phyloP scores from a whole-genome alignment of 2,113 vertebrate species.

The Paramisgurnus dabryanus region DNA sequence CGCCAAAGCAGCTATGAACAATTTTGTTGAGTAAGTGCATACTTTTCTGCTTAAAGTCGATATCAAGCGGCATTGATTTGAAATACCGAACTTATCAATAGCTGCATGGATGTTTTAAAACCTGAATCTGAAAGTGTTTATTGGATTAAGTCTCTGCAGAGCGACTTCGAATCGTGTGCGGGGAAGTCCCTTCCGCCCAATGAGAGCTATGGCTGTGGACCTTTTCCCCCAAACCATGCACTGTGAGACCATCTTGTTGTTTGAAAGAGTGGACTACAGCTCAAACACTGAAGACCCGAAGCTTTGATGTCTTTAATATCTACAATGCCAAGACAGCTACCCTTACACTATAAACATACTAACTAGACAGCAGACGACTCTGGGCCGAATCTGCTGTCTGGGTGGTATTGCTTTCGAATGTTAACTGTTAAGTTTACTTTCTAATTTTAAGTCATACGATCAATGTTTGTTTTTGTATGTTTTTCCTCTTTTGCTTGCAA shows the following conservation, averaged over 20 bases:
- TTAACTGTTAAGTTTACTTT: no score
- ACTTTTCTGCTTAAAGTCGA: background rate
- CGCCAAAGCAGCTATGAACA: constrained; percentile 91
- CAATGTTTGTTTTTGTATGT: background rate
- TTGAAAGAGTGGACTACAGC: constrained; percentile 82
- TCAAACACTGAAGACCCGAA: constrained; percentile 32
- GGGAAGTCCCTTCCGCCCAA: constrained; percentile 83
- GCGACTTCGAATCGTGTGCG: constrained; percentile 92
- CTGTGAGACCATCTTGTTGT: constrained; percentile 87
- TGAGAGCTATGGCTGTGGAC: constrained; percentile 87
- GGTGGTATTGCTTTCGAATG: no score
- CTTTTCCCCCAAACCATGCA: constrained; percentile 95
- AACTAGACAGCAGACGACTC: no score
- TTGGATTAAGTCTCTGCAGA: constrained; percentile 75
- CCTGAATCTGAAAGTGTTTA: background rate
- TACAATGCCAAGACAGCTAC: background rate
- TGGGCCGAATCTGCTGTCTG: no score
- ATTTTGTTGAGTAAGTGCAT: constrained; percentile 93
- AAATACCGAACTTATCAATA: no score
- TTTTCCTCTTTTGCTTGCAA: background rate
- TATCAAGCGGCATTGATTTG: background rate
- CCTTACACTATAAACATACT: no score
- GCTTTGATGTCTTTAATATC: background rate
- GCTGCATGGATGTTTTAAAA: no score
- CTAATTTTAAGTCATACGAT: background rate